phyloP scores from a whole-genome alignment of 2,888 invertebrate species.

The Nephrotoma appendiculata region DNA sequence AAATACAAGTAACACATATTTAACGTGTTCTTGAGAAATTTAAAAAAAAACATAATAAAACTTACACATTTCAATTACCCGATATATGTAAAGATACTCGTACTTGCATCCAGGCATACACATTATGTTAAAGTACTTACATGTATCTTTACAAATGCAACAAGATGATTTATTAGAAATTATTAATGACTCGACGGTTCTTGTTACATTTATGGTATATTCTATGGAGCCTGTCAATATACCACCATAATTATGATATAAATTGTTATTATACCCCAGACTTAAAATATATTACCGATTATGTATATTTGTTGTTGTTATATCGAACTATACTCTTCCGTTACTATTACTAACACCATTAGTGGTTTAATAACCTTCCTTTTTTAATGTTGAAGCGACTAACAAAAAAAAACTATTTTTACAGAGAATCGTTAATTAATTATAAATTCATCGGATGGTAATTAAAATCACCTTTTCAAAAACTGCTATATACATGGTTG shows the following conservation, averaged over 20 bases:
- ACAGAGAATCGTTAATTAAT: not conserved
- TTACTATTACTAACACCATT: not conserved
- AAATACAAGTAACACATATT: not conserved
- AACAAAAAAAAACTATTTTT: not conserved
- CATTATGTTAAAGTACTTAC: not conserved
- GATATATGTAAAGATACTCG: not conserved
- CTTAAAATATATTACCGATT: not conserved
- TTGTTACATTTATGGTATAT: not conserved
- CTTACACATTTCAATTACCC: not conserved
- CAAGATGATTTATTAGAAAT: not conserved
- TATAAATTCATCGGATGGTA: not conserved
- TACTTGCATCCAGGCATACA: not conserved
- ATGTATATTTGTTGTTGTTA: not conserved
- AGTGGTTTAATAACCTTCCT: not conserved
- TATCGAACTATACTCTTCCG: not conserved
- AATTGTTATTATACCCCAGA: not conserved
- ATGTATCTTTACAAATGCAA: not conserved
- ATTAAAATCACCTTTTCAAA: not conserved
- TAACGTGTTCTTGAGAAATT: not conserved
- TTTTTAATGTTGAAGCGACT: not conserved
- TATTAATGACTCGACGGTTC: not conserved
- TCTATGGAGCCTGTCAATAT: not conserved
- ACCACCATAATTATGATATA: not conserved
- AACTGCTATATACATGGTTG: not conserved
- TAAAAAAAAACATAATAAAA: not conserved